Percentiles rank a stretch among this genome's conserved stretches.
phyloP scores from a whole-genome alignment of 2,113 vertebrate species.

The Pterocles burchelli region DNA sequence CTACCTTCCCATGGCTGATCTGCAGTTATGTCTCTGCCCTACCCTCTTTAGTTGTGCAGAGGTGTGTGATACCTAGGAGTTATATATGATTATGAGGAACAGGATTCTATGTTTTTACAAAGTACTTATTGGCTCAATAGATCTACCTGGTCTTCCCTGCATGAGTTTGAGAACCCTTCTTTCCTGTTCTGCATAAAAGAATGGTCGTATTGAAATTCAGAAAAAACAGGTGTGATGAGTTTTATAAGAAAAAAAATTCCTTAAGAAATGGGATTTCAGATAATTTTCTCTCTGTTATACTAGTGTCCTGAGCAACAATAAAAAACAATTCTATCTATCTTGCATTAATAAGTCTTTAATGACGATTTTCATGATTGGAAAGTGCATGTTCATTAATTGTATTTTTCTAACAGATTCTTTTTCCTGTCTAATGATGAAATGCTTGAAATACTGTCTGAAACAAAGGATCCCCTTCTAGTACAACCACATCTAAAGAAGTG shows the following conservation, averaged over 20 bases:
- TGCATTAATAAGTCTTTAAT: not conserved
- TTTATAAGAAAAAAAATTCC: not conserved
- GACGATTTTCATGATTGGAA: not conserved
- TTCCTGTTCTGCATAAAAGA: not conserved
- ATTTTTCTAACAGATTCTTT: conserved; percentile 84
- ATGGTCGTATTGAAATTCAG: not conserved
- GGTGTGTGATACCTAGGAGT: not conserved
- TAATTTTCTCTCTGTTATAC: not conserved
- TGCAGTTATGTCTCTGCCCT: not conserved
- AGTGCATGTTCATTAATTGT: not conserved
- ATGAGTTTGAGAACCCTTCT: not conserved
- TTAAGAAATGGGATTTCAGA: not conserved
- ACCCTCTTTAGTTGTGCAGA: not conserved
- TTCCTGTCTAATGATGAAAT: conserved; percentile 93
- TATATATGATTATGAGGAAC: not conserved
- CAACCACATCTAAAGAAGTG: conserved; percentile 95
- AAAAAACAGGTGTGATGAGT: not conserved
- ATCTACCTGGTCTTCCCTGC: not conserved
- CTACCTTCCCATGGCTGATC: not conserved
- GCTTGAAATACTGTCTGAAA: conserved; percentile 92
- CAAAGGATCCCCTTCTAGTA: conserved; percentile 90
- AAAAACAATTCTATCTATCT: not conserved
- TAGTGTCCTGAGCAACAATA: not conserved
- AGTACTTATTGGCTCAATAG: not conserved
- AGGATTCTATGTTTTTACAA: not conserved